Base-by-base conservation (phyloP, 2,888 invertebrate species). In the Beris morrisii region DNA sequence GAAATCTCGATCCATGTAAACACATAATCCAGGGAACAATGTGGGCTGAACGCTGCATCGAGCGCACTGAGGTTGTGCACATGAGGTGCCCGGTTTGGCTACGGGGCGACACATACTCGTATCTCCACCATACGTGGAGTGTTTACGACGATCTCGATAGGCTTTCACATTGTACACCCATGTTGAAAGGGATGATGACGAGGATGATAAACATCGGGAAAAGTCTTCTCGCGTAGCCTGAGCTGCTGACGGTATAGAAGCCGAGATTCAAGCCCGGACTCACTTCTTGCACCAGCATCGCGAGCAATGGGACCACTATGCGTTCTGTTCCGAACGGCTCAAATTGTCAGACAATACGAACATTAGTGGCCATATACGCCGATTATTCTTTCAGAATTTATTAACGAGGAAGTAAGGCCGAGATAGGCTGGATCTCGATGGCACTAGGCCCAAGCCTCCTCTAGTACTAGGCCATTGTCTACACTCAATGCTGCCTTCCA, bases 401-500 rank as follows among this genome's bases (percentile, higher is more conserved):
- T 68, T 66, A 66, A 66, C 66, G 45, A 68, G 68, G 68, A 68
- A 68, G 68, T 64, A 57, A 54, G 32, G 50, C 48, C 59, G 43
- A 56, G n/a, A 13, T 43, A n/a, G 50, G 31, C 48, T 59, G 13
- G 48, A 61, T 61, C 61, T 50, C 32, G 61, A 61, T 61, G 28
- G 38, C 38, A 43, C 61, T 50, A 45, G 50, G 61, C 52, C 32
- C 61, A 61, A 61, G 50, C 61, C 61, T 61, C 61, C 61, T 12
- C 38, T n/a, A 22, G 38, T 32, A 15, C 61, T 59, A 22, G 48
- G 4, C 59, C 59, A 48, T 61, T 61, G 61, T 61, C 43, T 28
- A 22, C 38, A 22, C 48, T 50, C 22, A 5, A 5, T 38, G 15
- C 52, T 58, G 50, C 50, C 31, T 11, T 59, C 22, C 32, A 13